A percentile compares a stretch with the other conserved stretches of the same genome.
These are phyloP conservation scores for Lutjanus argentimaculatus DNA, from an alignment of 2,797 vertebrate species.

Conservation along the genomic window DNA sequence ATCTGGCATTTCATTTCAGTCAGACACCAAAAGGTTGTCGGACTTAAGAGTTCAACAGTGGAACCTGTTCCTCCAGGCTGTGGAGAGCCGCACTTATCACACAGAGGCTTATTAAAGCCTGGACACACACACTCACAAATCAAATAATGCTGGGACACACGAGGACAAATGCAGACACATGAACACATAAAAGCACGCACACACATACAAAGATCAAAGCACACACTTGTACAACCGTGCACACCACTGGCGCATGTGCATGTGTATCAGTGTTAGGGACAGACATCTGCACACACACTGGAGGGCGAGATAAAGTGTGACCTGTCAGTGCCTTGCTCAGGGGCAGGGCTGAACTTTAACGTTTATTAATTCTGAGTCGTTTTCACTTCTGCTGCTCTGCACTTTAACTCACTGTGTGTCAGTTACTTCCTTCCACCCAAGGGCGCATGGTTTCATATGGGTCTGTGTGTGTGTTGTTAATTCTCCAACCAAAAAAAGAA, in stretches of 20 bases:
- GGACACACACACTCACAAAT: constrained; percentile 11
- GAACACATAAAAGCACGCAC: not conserved
- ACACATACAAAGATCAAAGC: constrained; percentile 16
- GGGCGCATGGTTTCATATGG: not conserved
- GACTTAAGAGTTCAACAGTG: constrained; percentile 28
- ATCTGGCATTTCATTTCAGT: constrained; percentile 57
- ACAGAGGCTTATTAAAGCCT: constrained; percentile 51
- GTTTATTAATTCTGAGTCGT: constrained; percentile 37
- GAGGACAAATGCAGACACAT: not conserved
- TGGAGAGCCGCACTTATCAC: constrained; percentile 54
- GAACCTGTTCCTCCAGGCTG: constrained; percentile 42
- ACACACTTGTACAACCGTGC: constrained; percentile 4
- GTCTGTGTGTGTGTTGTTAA: not conserved
- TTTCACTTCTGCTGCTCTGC: constrained; percentile 45
- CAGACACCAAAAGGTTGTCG: constrained; percentile 41
- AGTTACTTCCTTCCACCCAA: not conserved
- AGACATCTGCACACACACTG: constrained; percentile 23
- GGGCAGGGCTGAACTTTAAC: constrained; percentile 43
- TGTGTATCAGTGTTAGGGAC: constrained; percentile 1
- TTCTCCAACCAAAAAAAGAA: too few species aligned
- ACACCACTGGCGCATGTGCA: not conserved
- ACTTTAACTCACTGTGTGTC: constrained; percentile 11
- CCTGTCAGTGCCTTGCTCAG: constrained; percentile 35
- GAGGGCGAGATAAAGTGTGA: constrained; percentile 34
- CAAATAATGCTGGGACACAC: not conserved